Base-by-base conservation (phyloP, 1,140 invertebrate genomes). In the Dolichoris vasculosae region DNA sequence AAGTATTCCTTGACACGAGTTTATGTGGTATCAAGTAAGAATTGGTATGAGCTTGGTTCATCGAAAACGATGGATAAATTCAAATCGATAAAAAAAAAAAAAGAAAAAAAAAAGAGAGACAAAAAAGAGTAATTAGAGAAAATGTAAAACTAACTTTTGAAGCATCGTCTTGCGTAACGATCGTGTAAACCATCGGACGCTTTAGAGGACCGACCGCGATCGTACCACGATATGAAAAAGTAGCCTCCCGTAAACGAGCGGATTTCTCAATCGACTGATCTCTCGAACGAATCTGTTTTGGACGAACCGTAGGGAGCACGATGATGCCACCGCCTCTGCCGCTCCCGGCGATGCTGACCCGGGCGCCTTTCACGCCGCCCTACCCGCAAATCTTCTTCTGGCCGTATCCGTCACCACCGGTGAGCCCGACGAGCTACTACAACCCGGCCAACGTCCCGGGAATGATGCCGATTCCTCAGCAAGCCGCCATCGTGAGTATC, bases 391-490 rank as follows among this genome's bases (percentile, higher is more conserved):
- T 97, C 23, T 95, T 97, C 87, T 97, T 97, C 93, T 98, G 97
- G 97, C 96, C 96, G 0, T 98, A 98, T 93, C 97, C 97, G 23
- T 98, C 97, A 87, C 97, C 97, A 55, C 97, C 97, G 0, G 97
- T 98, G 1, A 98, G 97, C 55, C 97, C 97, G 15, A 97, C 96
- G 1, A 96, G 96, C 88, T 97, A 97, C 92, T 97, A 96, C 91
- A 94, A 95, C 87, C 94, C 94, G 11, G 89, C 91, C 55, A 90
- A 88, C 46, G 91, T 92, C 26, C 90, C 90, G 67, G 91, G 91
- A 26, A 92, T 93, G 23, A 88, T 90, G n/a, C 88, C 88, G 32
- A 91, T 92, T 83, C 91, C 90, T 79, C 92, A 92, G 46, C 92
- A 92, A 85, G 89, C 91, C 3, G 87, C 92, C 2, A 63, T 93